Percentiles rank a stretch among this genome's conserved stretches.
These are phyloP conservation scores for Hydroisotoma schaefferi DNA, from an alignment of 2,888 invertebrate genomes.

Conservation along the genomic window DNA sequence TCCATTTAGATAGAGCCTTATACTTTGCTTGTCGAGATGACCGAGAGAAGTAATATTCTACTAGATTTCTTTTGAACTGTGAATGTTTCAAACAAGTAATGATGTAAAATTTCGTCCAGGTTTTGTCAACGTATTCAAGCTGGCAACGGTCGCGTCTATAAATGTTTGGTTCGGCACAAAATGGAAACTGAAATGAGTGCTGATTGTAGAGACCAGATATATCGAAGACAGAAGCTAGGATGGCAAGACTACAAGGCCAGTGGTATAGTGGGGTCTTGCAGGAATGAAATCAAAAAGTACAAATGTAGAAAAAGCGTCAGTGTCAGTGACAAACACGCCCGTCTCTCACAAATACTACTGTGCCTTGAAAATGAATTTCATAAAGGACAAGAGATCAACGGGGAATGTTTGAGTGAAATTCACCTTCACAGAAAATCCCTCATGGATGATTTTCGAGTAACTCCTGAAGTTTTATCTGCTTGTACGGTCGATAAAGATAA, in stretches of 20 bases:
- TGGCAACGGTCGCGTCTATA: conserved; percentile 79
- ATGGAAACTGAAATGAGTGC: conserved; percentile 62
- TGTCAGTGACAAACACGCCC: conserved; percentile 66
- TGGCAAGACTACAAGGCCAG: conserved; percentile 85
- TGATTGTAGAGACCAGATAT: conserved; percentile 75
- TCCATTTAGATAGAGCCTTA: conserved; percentile 81
- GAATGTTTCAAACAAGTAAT: background rate
- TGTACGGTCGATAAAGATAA: conserved; percentile 80
- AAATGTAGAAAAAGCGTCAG: conserved; percentile 45
- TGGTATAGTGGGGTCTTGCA: conserved; percentile 82
- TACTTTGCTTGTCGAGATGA: conserved; percentile 86
- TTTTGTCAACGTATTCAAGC: conserved; percentile 72
- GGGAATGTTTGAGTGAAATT: conserved; percentile 84
- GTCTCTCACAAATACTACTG: conserved; percentile 82
- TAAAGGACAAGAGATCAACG: conserved; percentile 65
- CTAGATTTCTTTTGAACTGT: background rate
- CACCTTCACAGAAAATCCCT: conserved; percentile 83
- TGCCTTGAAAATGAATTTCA: conserved; percentile 80
- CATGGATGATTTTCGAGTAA: conserved; percentile 88
- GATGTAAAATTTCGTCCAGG: conserved; percentile 42
- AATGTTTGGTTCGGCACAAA: conserved; percentile 82
- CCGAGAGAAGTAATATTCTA: conserved; percentile 56
- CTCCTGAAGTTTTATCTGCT: conserved; percentile 83
- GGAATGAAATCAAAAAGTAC: conserved; percentile 79
- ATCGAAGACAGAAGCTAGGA: conserved; percentile 79